Evolutionary conservation across 2,888 invertebrate genomes (phyloP), one percentile per base, ranked within the genome.

Genomic region (Protophormia terraenovae): DNA sequence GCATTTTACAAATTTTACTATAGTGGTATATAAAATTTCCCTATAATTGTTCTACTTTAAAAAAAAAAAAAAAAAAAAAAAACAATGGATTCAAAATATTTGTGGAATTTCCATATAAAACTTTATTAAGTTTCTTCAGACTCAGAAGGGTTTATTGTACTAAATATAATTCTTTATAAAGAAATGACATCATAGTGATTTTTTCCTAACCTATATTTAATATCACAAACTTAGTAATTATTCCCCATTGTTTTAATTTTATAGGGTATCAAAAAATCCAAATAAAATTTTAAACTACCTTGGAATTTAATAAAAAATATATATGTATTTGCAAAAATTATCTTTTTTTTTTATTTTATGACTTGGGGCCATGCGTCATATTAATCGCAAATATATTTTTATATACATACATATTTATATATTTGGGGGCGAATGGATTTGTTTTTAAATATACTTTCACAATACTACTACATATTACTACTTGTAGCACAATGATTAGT

Each of bases 311-410:
- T 12, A 27, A 27, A n/a, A 50, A 41, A 62, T n/a, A 4, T 27
- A n/a, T 64, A 35, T 62, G n/a, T n/a, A 41, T 58, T 58, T 29
- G n/a, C 24, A 64, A 64, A 64, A 14, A 64, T 29, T 35, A 35
- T 35, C 35, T 19, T 38, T 22, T 38, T 12, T 62, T 38, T 24
- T n/a, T 29, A 60, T 16, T 16, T 12, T 35, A 55, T 77, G 58
- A 32, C 77, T 67, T 45, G 67, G 66, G 62, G 77, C 58, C 22
- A 67, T 77, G 77, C 67, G 77, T 77, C 77, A 77, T 58, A n/a
- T 47, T 66, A 35, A 22, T 64, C 22, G n/a, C n/a, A n/a, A n/a
- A n/a, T n/a, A n/a, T n/a, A n/a, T n/a, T n/a, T n/a, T n/a, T n/a
- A n/a, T n/a, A n/a, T n/a, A n/a, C n/a, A 14, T 45, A 66, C 4